Evolutionary conservation across 2,113 vertebrate genomes (phyloP).

Genomic region (Dipodomys spectabilis): DNA sequence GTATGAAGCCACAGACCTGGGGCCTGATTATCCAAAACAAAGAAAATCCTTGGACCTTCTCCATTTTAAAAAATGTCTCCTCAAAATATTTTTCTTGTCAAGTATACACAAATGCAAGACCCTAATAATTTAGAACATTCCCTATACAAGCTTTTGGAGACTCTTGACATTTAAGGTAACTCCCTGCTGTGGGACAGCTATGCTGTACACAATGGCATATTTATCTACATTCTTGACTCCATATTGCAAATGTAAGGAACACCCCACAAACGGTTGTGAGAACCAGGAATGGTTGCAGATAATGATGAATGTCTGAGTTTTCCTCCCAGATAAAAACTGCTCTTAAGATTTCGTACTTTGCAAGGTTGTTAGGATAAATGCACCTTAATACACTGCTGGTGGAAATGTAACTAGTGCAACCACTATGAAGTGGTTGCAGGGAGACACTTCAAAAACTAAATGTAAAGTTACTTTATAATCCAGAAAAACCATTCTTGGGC

Average conservation of each 20-base stretch:
- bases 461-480: too few species aligned
- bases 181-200: neutral
- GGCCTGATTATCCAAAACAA: neutral
- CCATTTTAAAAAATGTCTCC: too few species aligned
- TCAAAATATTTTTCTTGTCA: neutral
- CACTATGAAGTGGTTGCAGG: too few species aligned
- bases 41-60: neutral
- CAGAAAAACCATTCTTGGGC: too few species aligned
- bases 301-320: neutral
- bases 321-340: neutral
- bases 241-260: neutral
- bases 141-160: neutral
- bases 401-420: too few species aligned
- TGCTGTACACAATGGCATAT: fast-evolving
- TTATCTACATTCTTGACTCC: neutral
- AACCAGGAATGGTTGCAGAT: neutral
- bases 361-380: too few species aligned
- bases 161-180: too few species aligned
- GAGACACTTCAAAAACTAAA: too few species aligned
- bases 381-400: too few species aligned
- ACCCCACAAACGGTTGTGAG: neutral
- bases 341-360: too few species aligned
- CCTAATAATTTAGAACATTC: neutral
- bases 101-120: neutral
- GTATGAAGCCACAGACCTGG: neutral